Evolutionary conservation across 1,140 invertebrate species (phyloP).

Genomic region (Metaphire vulgaris): DNA sequence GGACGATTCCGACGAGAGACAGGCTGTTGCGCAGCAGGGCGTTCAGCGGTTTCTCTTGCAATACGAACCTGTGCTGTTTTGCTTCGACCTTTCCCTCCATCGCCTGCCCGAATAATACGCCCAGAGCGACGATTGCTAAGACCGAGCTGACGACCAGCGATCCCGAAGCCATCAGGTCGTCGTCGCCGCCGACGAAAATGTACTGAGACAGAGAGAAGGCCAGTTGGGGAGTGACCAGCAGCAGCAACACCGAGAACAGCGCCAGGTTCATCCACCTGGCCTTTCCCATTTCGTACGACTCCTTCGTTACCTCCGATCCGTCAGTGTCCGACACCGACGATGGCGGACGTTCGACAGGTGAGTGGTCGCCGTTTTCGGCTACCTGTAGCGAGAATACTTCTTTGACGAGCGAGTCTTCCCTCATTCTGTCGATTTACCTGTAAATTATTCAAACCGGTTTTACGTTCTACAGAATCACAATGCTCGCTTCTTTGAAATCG

Average conservation of each 20-base stretch:
- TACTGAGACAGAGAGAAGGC: not conserved
- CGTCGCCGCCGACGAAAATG: not conserved
- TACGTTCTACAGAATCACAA: too few species aligned
- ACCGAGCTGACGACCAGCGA: not conserved
- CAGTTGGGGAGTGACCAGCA: not conserved
- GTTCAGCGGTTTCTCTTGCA: not conserved
- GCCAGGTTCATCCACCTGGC: not conserved
- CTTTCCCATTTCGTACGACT: not conserved
- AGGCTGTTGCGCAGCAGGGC: not conserved
- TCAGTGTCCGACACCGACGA: too few species aligned
- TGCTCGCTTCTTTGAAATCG: too few species aligned
- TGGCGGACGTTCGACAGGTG: too few species aligned
- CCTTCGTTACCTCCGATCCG: not conserved
- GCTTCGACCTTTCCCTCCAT: not conserved
- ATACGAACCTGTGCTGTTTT: not conserved
- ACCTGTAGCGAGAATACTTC: too few species aligned
- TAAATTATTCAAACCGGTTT: too few species aligned
- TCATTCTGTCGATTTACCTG: too few species aligned
- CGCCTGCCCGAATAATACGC: not conserved
- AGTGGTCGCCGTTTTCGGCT: too few species aligned
- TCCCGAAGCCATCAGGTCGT: not conserved
- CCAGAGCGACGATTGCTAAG: not conserved
- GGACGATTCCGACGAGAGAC: not conserved
- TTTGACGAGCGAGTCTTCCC: too few species aligned
- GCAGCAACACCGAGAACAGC: not conserved